Evolutionary conservation across 2,888 invertebrate species (phyloP).

Genomic region (Sphecodes monilicornis): DNA sequence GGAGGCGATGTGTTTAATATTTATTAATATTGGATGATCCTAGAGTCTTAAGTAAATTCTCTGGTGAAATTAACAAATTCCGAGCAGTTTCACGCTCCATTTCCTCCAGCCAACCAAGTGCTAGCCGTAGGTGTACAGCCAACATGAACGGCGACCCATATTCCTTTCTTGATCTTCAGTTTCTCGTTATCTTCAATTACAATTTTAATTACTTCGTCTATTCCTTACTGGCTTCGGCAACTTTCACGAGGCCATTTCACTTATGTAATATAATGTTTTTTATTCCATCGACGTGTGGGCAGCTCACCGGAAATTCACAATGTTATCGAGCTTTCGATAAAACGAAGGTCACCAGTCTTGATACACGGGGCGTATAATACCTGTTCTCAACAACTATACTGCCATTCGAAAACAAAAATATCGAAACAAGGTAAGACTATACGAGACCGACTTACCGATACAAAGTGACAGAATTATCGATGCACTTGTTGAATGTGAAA

Average conservation of each 20-base stretch:
- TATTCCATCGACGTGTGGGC: not conserved
- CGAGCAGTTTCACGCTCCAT: constrained; percentile 17
- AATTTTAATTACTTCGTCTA: constrained; percentile 30
- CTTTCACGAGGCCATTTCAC: constrained; percentile 14
- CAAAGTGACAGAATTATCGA: not conserved
- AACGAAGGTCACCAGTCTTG: constrained; percentile 55
- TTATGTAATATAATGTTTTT: constrained; percentile 18
- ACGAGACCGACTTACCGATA: not conserved
- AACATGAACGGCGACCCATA: constrained; percentile 10
- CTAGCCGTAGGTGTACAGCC: not conserved
- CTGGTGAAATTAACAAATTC: constrained; percentile 14
- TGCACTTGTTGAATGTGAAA: not conserved
- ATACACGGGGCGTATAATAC: not conserved
- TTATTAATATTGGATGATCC: not conserved
- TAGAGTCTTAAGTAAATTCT: not conserved
- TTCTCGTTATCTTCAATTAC: not conserved
- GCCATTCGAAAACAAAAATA: not conserved
- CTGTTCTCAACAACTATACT: not conserved
- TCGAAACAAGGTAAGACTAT: not conserved
- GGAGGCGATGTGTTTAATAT: not conserved
- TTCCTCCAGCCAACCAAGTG: constrained; percentile 6
- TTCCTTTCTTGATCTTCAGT: constrained; percentile 31
- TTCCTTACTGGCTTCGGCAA: constrained; percentile 15
- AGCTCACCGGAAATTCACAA: constrained; percentile 17
- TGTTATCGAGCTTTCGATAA: constrained; percentile 1